phyloP scores from a whole-genome alignment of 2,797 vertebrate species.

The Hippocampus kuda region DNA sequence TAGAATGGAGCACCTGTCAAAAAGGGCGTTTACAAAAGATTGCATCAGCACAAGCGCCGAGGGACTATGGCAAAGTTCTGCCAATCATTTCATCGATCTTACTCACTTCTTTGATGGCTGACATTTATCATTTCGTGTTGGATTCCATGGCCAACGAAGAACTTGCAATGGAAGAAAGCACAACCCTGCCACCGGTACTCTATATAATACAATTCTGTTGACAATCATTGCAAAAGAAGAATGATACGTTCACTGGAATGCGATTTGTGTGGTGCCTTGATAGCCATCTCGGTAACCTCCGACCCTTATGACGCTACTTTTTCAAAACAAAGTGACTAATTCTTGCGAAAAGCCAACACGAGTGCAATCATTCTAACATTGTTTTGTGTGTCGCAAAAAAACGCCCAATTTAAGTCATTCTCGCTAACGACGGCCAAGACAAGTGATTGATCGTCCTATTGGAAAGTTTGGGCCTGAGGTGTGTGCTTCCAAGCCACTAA shows the following conservation, averaged over 20 bases:
- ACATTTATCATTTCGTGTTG: not conserved
- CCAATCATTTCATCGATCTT: not conserved
- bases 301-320: no score
- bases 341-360: no score
- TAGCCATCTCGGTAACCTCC: no score
- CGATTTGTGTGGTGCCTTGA: not conserved
- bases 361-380: no score
- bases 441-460: no score
- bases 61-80: not conserved
- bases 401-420: no score
- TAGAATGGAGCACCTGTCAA: conserved; percentile 1
- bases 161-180: not conserved
- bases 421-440: no score
- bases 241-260: not conserved
- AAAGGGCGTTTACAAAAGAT: not conserved
- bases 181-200: not conserved
- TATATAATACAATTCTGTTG: not conserved
- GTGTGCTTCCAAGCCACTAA: no score
- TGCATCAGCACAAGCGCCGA: not conserved
- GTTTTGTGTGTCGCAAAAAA: no score
- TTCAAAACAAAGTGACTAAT: no score
- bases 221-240: not conserved
- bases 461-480: no score
- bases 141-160: not conserved
- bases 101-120: not conserved